Evolutionary conservation across 2,113 vertebrate species (phyloP).

Genomic region (Ginglymostoma cirratum): DNA sequence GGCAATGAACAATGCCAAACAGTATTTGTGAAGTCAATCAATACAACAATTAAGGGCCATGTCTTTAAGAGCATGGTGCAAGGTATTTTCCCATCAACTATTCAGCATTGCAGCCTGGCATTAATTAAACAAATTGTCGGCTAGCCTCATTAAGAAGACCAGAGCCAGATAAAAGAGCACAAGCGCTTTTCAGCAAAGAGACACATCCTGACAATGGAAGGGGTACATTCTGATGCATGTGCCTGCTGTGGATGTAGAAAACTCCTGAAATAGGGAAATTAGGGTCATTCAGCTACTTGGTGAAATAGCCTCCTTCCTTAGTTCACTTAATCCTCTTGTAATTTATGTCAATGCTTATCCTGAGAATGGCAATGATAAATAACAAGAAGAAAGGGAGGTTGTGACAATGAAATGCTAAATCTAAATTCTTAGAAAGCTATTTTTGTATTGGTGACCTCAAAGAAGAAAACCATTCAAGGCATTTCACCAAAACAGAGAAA

Average conservation of each 20-base stretch:
- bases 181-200: slow-evolving; percentile 33
- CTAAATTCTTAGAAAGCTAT: slow-evolving; percentile 25
- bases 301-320: slow-evolving; percentile 12
- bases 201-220: slow-evolving; percentile 21
- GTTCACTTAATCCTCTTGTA: slow-evolving; percentile 31
- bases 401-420: not conserved
- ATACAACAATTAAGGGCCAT: slow-evolving; percentile 33
- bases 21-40: slow-evolving; percentile 34
- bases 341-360: slow-evolving; percentile 18
- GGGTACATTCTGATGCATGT: slow-evolving; percentile 23
- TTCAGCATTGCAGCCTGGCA: slow-evolving; percentile 30
- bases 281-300: slow-evolving; percentile 32
- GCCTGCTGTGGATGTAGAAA: slow-evolving; percentile 23
- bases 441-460: not conserved
- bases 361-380: slow-evolving; percentile 25
- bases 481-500: not conserved
- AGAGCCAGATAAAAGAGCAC: slow-evolving; percentile 37
- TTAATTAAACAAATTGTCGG: slow-evolving; percentile 37
- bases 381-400: slow-evolving; percentile 13
- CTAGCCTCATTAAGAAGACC: slow-evolving; percentile 35
- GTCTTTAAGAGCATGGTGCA: slow-evolving; percentile 10
- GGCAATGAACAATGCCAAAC: slow-evolving; percentile 18
- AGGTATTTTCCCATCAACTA: slow-evolving; percentile 37
- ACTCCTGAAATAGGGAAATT: slow-evolving; percentile 32
- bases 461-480: not conserved